A percentile compares a stretch with the other conserved stretches of the same genome.
These are phyloP conservation scores for Calephelis virginiensis DNA, from an alignment of 1,140 invertebrate genomes.

Conservation along the genomic window DNA sequence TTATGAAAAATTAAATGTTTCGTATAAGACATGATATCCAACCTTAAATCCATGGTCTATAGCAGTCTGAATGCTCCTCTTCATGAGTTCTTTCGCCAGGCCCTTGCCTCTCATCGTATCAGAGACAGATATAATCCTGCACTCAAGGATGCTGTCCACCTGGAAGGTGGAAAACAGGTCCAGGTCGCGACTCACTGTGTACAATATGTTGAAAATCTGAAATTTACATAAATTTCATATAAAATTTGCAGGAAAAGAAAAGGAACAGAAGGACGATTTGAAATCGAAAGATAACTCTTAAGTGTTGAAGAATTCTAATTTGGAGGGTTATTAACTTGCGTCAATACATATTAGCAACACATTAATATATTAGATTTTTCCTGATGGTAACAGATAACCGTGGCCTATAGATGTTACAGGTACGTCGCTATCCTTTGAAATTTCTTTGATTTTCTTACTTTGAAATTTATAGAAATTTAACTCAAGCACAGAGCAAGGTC, in stretches of 20 bases:
- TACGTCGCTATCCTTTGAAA: no score
- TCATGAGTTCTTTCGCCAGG: slow-evolving; percentile 84
- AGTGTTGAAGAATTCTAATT: no score
- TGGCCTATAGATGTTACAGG: no score
- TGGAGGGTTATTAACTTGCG: no score
- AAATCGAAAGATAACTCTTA: no score
- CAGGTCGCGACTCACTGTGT: slow-evolving; percentile 62
- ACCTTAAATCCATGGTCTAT: slow-evolving; percentile 84
- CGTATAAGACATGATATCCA: slow-evolving; percentile 17
- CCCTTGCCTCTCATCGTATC: slow-evolving; percentile 83
- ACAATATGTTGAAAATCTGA: slow-evolving; percentile 65
- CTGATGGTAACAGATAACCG: no score
- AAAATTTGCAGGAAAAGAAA: neutral
- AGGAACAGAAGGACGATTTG: no score
- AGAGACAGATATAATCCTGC: slow-evolving; percentile 88
- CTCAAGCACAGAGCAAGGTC: no score
- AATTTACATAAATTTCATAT: neutral
- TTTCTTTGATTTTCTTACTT: no score
- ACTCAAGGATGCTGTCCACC: slow-evolving; percentile 87
- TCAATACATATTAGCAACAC: no score
- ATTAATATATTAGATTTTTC: no score
- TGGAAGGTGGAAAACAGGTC: slow-evolving; percentile 77
- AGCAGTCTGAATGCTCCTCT: slow-evolving; percentile 82
- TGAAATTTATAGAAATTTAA: no score
- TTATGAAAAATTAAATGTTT: neutral